Percentiles rank a stretch among this genome's conserved stretches.
Evolutionary conservation across 2,888 invertebrate species (phyloP).

Genomic region (Drosophila pseudotakahashii): DNA sequence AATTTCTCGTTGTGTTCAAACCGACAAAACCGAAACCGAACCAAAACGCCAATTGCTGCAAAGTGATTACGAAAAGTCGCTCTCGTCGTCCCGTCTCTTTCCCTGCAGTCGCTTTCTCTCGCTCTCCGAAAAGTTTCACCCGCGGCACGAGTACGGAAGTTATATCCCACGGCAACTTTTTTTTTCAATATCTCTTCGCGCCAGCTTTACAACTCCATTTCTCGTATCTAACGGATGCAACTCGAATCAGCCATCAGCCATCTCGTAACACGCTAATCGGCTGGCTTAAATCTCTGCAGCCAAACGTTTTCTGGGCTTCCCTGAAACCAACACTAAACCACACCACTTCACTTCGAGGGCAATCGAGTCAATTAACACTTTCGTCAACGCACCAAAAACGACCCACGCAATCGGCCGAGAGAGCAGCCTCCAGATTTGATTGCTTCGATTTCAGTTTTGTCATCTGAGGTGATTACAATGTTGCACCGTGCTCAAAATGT

Average conservation of each 20-base stretch:
- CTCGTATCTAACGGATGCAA: conserved; percentile 53
- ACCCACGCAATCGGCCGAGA: conserved; percentile 57
- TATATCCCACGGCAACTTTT: conserved; percentile 74
- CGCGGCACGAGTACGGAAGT: conserved; percentile 76
- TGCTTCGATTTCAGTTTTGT: conserved; percentile 51
- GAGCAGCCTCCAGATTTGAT: conserved; percentile 43
- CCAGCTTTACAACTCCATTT: conserved; percentile 64
- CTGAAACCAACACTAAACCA: background rate
- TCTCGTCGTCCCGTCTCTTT: conserved; percentile 26
- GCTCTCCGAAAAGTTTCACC: conserved; percentile 67
- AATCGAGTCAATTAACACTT: conserved; percentile 78
- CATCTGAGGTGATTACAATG: conserved; percentile 38
- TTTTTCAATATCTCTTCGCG: conserved; percentile 36
- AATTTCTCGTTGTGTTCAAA: conserved; percentile 57
- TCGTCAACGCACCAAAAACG: conserved; percentile 49
- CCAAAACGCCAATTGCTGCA: conserved; percentile 76
- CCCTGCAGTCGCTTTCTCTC: conserved; percentile 35
- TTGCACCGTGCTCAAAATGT: conserved; percentile 23
- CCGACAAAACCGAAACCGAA: conserved; percentile 42
- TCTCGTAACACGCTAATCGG: conserved; percentile 50
- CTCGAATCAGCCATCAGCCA: conserved; percentile 10
- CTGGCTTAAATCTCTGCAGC: conserved; percentile 17
- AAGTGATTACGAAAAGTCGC: conserved; percentile 70
- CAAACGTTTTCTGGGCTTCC: conserved; percentile 15
- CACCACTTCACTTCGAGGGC: conserved; percentile 36